phyloP scores from a whole-genome alignment of 2,888 invertebrate species.

The Oscheius sp. region DNA sequence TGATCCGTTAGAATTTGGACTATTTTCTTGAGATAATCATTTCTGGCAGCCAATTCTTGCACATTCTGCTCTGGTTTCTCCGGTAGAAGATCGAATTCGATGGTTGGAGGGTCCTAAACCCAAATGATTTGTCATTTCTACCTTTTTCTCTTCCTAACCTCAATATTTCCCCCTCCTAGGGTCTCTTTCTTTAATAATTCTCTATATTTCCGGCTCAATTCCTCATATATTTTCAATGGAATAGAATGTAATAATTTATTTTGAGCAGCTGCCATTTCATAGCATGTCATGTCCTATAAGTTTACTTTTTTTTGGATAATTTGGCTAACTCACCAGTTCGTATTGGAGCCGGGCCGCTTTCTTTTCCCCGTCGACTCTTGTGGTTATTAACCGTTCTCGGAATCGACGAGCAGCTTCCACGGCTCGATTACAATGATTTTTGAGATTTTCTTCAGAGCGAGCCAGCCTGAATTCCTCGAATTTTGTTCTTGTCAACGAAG shows the following conservation, averaged over 20 bases:
- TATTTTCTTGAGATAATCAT: slow-evolving; percentile 52
- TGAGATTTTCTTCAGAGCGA: slow-evolving; percentile 37
- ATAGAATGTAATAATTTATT: slow-evolving; percentile 63
- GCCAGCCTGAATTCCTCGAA: slow-evolving; percentile 41
- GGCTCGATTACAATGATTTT: background rate
- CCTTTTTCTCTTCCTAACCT: slow-evolving; percentile 14
- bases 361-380: slow-evolving; percentile 1
- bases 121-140: background rate
- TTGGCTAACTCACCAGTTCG: slow-evolving; percentile 26
- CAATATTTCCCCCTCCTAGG: slow-evolving; percentile 31
- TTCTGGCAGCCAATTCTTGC: slow-evolving; percentile 44
- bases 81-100: slow-evolving; percentile 13
- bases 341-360: slow-evolving; percentile 35
- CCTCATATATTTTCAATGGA: slow-evolving; percentile 56
- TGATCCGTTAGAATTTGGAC: slow-evolving; percentile 60
- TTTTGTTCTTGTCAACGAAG: no score
- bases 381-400: slow-evolving; percentile 10
- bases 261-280: slow-evolving; percentile 66
- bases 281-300: slow-evolving; percentile 51
- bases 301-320: background rate
- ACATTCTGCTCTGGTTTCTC: background rate
- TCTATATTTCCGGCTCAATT: slow-evolving; percentile 53
- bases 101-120: slow-evolving; percentile 13
- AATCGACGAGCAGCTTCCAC: slow-evolving; percentile 23
- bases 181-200: slow-evolving; percentile 43